Base-by-base conservation (phyloP, 2,797 vertebrate species). In the Neomorphus geoffroyi region DNA sequence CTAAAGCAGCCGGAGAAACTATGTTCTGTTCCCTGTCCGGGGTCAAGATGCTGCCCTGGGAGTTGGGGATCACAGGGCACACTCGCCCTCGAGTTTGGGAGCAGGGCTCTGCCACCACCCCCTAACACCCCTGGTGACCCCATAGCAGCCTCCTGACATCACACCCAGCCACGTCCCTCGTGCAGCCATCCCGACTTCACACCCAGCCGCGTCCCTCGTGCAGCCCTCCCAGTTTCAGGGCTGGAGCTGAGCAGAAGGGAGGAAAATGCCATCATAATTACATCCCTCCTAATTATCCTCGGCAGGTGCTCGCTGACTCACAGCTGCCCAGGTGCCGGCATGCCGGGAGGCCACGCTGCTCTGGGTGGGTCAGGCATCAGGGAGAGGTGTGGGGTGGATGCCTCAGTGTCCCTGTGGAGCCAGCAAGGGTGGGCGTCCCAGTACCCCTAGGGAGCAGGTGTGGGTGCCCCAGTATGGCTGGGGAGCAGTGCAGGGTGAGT, bases 251-350 rank as follows among this genome's bases (percentile, higher is more conserved):
- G 32, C 35, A 50, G 81, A 53, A 79, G 70, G 83, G 80, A 92
- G 51, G 43, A 28, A 51, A 75, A 90, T 83, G 91, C 82, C 85
- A 41, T 16, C 43, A 3, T 94, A 91, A 95, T 94, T 90, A 70
- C 79, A 77, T 37, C 82, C 41, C 67, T 86, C 24, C 30, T 60
- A 65, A 83, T 96, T 90, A 80, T 30, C 69, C 33, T 21, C 10
- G 1, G 87, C 85, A 92, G 94, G 70, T 78, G 90, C 83, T 74
- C 1, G 1, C 69, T 97, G 96, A 97, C 82, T 97, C 95, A 97
- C 10, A 3, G 81, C 88, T 3, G 5, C 35, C 27, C 17, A 4
- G 48, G 73, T 84, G 80, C 87, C 4, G 5, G 35, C 16, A 5
- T 27, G 39, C 41, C 5, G 0, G 2, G 6, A n/a, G 50, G 32